These are phyloP conservation scores for Leucophora obtusa DNA, from an alignment of 2,888 invertebrate species.

Conservation along the genomic window DNA sequence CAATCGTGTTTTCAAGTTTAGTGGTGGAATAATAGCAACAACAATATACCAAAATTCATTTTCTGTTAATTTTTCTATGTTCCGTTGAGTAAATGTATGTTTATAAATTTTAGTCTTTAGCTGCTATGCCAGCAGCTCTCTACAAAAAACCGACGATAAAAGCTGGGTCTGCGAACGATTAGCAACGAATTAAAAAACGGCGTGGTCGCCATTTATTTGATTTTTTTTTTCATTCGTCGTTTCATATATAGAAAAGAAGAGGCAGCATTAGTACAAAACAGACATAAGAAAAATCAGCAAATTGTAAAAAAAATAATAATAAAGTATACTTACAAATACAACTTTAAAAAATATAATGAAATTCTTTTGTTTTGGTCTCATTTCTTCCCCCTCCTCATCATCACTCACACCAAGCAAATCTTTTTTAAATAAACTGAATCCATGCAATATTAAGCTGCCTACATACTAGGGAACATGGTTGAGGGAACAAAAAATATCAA, in stretches of 20 bases:
- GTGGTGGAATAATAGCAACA: conserved; percentile 22
- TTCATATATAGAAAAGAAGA: conserved; percentile 22
- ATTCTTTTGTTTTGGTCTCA: conserved; percentile 56
- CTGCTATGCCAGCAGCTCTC: conserved; percentile 60
- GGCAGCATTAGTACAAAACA: conserved; percentile 17
- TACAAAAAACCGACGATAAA: conserved; percentile 51
- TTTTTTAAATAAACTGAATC: background rate
- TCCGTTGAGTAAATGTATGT: conserved; percentile 49
- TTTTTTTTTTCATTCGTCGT: conserved; percentile 28
- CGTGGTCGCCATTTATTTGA: conserved; percentile 58
- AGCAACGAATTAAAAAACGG: conserved; percentile 57
- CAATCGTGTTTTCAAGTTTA: conserved; percentile 25
- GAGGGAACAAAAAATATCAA: no score
- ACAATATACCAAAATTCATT: conserved; percentile 14
- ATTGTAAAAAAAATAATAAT: conserved; percentile 12
- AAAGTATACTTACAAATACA: no score
- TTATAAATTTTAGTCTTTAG: conserved; percentile 59
- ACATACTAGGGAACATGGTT: no score
- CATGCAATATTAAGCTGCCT: background rate
- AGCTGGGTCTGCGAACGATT: conserved; percentile 55
- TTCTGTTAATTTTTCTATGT: conserved; percentile 45
- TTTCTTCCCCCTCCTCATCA: conserved; percentile 6
- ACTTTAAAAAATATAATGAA: conserved; percentile 26
- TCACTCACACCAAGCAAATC: background rate
- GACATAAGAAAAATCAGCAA: conserved; percentile 21